Conservation (phyloP, 1,140 invertebrate genomes). For the Drosophila littoralis region DNA sequence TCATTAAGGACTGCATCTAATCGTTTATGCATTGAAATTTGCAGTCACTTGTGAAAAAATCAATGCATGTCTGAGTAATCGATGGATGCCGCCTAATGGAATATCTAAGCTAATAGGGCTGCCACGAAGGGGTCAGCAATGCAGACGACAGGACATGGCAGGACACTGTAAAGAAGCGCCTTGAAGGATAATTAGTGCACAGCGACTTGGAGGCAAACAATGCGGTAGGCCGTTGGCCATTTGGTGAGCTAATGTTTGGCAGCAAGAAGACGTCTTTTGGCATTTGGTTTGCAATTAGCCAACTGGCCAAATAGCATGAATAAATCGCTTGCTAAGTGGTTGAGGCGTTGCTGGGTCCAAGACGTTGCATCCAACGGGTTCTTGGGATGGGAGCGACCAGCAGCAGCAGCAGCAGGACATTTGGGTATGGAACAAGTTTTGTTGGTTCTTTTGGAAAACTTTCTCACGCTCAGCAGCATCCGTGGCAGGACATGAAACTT, state of each 20-base stretch:
- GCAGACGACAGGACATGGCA: conserved; percentile 4
- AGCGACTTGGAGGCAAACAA: conserved; percentile 52
- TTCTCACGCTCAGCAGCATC: conserved; percentile 72
- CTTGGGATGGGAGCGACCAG: conserved; percentile 3
- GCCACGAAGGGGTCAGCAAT: conserved; percentile 11
- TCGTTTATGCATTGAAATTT: conserved; percentile 82
- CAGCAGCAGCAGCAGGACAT: conserved; percentile 61
- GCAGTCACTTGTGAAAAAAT: conserved; percentile 81
- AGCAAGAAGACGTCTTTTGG: conserved; percentile 33
- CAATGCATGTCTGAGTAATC: conserved; percentile 83
- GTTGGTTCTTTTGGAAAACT: conserved; percentile 33
- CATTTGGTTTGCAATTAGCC: conserved; percentile 73
- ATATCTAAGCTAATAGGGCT: conserved; percentile 78
- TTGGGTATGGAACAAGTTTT: conserved; percentile 62
- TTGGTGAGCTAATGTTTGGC: conserved; percentile 74
- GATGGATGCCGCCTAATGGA: conserved; percentile 79
- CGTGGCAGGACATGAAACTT: conserved; percentile 76
- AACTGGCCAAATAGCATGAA: conserved; percentile 74
- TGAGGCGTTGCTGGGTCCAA: conserved; percentile 26
- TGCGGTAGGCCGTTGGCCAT: conserved; percentile 65
- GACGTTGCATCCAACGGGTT: conserved; percentile 39
- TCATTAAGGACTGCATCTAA: conserved; percentile 69
- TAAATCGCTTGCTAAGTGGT: conserved; percentile 70
- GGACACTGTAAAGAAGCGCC: background rate
- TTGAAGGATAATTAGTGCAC: conserved; percentile 66